phyloP scores from a whole-genome alignment of 1,140 invertebrate genomes.

The Lamellibrachia luymesi region DNA sequence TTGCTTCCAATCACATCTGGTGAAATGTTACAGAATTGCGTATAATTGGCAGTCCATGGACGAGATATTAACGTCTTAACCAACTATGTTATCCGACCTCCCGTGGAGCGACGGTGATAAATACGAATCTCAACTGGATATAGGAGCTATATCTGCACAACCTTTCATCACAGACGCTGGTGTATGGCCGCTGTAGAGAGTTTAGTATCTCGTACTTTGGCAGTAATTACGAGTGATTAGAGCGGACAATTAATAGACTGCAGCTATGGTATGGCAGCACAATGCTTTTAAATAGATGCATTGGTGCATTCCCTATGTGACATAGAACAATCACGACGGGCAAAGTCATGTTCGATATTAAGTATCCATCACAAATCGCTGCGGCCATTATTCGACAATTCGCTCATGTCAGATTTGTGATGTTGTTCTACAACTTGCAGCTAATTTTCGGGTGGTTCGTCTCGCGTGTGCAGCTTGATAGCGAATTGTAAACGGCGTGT shows the following conservation, averaged over 20 bases:
- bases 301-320: not conserved
- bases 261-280: not conserved
- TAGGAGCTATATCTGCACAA: not conserved
- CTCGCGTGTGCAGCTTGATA: not conserved
- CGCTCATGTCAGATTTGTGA: not conserved
- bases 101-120: not conserved
- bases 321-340: not conserved
- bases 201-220: not conserved
- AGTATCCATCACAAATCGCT: not conserved
- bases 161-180: not conserved
- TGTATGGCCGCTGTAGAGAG: not conserved
- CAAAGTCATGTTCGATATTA: not conserved
- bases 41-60: not conserved
- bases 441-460: not conserved
- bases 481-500: not conserved
- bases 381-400: not conserved
- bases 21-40: not conserved
- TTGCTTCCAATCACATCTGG: not conserved
- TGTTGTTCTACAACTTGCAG: not conserved
- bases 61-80: not conserved
- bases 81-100: not conserved
- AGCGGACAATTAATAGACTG: not conserved
- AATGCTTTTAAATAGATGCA: not conserved
- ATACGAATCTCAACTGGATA: not conserved
- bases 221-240: not conserved